These are phyloP conservation scores for Gasterosteus aculeatus DNA, from an alignment of 2,113 vertebrate genomes.

Conservation along the genomic window DNA sequence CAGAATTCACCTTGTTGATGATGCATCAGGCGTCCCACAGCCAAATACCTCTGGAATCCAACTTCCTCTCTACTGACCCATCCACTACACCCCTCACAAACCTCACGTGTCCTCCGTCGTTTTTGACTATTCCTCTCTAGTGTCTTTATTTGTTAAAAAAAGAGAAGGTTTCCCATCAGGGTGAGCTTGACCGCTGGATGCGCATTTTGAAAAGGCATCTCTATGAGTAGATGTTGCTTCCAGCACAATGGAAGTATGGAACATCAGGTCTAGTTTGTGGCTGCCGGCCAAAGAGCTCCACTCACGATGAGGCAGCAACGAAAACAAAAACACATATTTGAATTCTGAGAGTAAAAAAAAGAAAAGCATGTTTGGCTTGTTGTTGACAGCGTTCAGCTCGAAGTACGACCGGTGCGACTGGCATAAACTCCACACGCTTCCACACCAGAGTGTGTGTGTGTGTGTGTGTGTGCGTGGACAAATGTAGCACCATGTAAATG, in stretches of 20 bases:
- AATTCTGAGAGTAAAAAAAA: not conserved
- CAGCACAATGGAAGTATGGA: not conserved
- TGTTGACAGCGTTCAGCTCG: not conserved
- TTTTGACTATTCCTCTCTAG: not conserved
- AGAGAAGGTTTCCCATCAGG: not conserved
- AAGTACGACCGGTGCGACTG: not conserved
- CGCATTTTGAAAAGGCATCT: slow-evolving; percentile 22
- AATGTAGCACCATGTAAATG: not conserved
- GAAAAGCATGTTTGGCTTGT: not conserved
- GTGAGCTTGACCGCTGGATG: not conserved
- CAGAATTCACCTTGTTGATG: slow-evolving; percentile 44
- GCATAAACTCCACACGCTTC: not conserved
- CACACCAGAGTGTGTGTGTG: not conserved
- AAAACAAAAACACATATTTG: not conserved
- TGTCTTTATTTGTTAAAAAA: not conserved
- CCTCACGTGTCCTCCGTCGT: not conserved
- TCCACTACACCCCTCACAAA: no score
- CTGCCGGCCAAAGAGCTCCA: not conserved
- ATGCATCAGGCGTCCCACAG: not conserved
- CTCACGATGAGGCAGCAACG: not conserved
- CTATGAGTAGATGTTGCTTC: slow-evolving; percentile 25
- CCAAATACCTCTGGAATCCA: slow-evolving; percentile 10
- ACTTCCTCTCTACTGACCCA: not conserved
- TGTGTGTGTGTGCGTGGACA: not conserved
- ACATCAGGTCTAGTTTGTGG: not conserved